Conservation (phyloP, 2,888 invertebrate genomes). For the Thera britannica region DNA sequence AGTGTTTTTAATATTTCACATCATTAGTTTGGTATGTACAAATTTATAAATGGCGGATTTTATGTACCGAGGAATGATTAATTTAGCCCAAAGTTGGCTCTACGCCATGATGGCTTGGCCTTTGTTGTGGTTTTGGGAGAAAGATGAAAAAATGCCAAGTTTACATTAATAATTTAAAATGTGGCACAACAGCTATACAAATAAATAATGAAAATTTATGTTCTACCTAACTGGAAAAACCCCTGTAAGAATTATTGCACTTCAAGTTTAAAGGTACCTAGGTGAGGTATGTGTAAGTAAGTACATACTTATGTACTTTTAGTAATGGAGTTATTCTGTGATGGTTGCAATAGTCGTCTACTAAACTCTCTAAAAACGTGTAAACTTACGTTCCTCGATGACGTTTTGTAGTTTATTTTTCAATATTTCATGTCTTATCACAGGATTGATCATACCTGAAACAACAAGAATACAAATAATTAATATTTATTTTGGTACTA, state of each 20-base stretch:
- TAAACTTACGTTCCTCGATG: background rate
- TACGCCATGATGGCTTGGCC: constrained; percentile 60
- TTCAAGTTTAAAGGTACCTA: too few relatives aligned
- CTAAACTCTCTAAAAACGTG: background rate
- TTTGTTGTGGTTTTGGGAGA: constrained; percentile 64
- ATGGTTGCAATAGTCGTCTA: too few relatives aligned
- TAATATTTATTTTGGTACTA: background rate
- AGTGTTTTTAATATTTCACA: constrained; percentile 21
- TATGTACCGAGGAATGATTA: constrained; percentile 68
- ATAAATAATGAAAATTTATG: constrained; percentile 22
- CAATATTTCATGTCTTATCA: background rate
- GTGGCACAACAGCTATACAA: constrained; percentile 37
- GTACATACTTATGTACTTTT: background rate
- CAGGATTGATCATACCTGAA: constrained; percentile 59
- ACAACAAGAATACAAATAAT: constrained; percentile 48
- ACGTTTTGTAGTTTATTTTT: background rate
- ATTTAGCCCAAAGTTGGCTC: constrained; percentile 67
- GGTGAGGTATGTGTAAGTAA: too few relatives aligned
- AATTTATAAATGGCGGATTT: constrained; percentile 64
- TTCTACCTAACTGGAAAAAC: constrained; percentile 2
- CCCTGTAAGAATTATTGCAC: background rate
- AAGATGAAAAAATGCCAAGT: constrained; percentile 51
- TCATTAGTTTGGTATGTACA: constrained; percentile 54
- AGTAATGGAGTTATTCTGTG: background rate
- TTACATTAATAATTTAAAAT: constrained; percentile 45